Base-by-base conservation (phyloP, 2,113 vertebrate species). In the Xiphophorus couchianus region DNA sequence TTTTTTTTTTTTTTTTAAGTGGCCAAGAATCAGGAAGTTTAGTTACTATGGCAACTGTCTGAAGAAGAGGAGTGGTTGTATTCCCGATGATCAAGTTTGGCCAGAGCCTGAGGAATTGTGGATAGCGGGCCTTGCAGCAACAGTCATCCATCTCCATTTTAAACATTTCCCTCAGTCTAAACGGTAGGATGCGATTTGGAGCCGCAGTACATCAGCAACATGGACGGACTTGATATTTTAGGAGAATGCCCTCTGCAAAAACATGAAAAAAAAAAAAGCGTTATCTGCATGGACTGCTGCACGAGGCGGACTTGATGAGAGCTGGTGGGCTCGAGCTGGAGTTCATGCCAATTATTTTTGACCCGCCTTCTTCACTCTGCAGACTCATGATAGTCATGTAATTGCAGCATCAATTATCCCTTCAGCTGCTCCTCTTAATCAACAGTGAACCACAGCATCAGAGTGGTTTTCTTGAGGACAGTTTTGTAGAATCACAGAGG, bases 91-190 rank as follows among this genome's bases (percentile, higher is more conserved):
- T 74, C 54, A 75, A 64, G 76, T 86, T 83, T 64, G 71, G 71
- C 68, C 62, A 68, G 72, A 83, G 88, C 84, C 77, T 71, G 78
- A 86, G 86, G 79, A 84, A 78, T 90, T 90, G 88, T 90, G 89
- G 84, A 89, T 90, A 88, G 88, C 76, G 78, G 86, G 83, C 86
- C 79, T 61, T 86, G 78, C 74, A 84, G 83, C 74, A 75, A 58
- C 71, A 85, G 72, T 86, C 90, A 91, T 91, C 79, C 90, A 90
- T 93, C 86, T 90, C 79, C 90, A 92, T 92, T 90, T 82, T 71
- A 81, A 84, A 74, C 85, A 78, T 81, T 71, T 82, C 70, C 76
- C 44, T 15, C 15, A 66, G 74, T 39, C 22, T 84, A 74, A 83
- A 71, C 69, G 66, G 75, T 35, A 60, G 51, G 78, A 69, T 84